Evolutionary conservation across 2,888 invertebrate species (phyloP), one percentile per base, ranked within the genome.

Genomic region (Spodoptera picta): DNA sequence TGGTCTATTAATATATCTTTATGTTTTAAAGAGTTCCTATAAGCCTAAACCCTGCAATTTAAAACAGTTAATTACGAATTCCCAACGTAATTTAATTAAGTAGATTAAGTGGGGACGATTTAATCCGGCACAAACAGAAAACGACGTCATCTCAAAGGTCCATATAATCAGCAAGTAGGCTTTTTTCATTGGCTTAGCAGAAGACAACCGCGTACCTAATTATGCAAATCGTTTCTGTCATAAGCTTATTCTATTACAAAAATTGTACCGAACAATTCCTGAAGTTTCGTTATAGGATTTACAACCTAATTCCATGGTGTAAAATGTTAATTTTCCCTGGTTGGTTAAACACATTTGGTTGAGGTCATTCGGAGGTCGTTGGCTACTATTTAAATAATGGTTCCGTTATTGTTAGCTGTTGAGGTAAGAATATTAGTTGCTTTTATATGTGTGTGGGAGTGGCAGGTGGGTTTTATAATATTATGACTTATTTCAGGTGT

Each of bases 171-270:
- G 61, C 64, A 68, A 73, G 69, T 54, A 56, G 57, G 36, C 53
- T 64, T 67, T 73, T 73, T 65, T 54, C 44, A 44, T 46, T 43
- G 65, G 60, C 78, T 79, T 75, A 67, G 67, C 72, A 72, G 77
- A 79, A 84, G 75, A 79, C 65, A 63, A 73, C 70, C 65, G 65
- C 65, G 62, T 72, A 64, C 59, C 81, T 83, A 83, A 86, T 86
- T 86, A 86, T 84, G 82, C 55, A 83, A 84, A 86, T 86, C 79
- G 76, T 69, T 69, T 85, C 83, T 81, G 82, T 81, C 77, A 73
- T 75, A 65, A 77, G 83, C 76, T 84, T 82, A 83, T 83, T 79
- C 73, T 71, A 78, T 82, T 83, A 83, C 45, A 79, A 80, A 81
- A 77, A 77, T 71, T 80, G 69, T 72, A 71, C 60, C 67, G 60